Base-by-base conservation (phyloP, 2,797 vertebrate species). In the Jordanella pulchra region DNA sequence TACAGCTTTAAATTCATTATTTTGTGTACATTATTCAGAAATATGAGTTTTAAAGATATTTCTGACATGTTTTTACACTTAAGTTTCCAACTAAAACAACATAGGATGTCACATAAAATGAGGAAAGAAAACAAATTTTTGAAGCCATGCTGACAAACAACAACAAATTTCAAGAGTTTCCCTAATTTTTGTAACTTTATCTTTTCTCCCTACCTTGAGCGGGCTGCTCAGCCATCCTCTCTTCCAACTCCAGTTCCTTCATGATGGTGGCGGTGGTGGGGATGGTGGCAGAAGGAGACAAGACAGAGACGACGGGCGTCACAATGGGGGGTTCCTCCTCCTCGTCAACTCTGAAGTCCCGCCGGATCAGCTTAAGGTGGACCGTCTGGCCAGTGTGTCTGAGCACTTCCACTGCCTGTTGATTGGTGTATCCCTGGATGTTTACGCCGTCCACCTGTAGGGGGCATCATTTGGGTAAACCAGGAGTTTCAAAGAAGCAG, bases 401-500 rank as follows among this genome's bases (percentile, higher is more conserved):
- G 71, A 99, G 89, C 50, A 98, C 95, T 0, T 99, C 98, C 77
- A 99, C 98, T 7, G 98, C 98, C 92, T 99, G 96, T 65, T 99
- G 98, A 87, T 99, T 99, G 83, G 96, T 98, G 93, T 96, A 97
- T 68, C 96, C 97, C 82, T 97, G 97, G 92, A 99, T 97, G 92
- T 98, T 96, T 75, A 96, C 93, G n/a, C 97, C 95, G 58, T 99
- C 97, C 17, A 99, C 98, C 98, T 99, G 88, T 73, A 91, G 79
- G 32, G 83, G 88, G 83, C 60, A 79, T 55, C 53, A 51, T 69
- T 73, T 3, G 51, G 60, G 81, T 42, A 2, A 81, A 47, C 12
- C 2, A 4, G 3, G 1, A 48, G 79, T 83, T 83, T 81, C 78
- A 67, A 73, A 9, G 47, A 7, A 35, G 25, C 35, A 47, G 5